Conservation (phyloP, 2,888 invertebrate species). For the Drosophila monieri region DNA sequence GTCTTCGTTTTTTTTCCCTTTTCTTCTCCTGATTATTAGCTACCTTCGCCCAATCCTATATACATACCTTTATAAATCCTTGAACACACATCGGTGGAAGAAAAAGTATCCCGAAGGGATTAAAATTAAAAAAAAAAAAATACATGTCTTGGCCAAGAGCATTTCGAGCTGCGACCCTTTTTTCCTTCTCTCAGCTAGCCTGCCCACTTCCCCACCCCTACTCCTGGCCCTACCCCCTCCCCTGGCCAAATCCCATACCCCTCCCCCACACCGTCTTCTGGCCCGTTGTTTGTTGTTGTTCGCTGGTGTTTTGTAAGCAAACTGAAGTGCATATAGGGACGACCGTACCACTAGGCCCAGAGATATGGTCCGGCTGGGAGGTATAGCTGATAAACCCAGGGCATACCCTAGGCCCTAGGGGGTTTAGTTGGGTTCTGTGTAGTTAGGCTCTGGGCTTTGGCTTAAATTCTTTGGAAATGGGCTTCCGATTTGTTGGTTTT, state of each 20-base stretch:
- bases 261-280: constrained; percentile 38
- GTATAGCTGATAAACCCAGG: constrained; percentile 10
- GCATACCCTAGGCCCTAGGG: constrained; percentile 9
- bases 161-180: constrained; percentile 43
- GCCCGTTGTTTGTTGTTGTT: constrained; percentile 55
- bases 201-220: neutral
- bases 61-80: constrained; percentile 1
- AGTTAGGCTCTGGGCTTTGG: neutral
- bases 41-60: constrained; percentile 55
- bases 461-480: too few species aligned
- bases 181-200: constrained; percentile 8
- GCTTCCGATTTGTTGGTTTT: too few species aligned
- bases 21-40: constrained; percentile 66
- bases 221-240: constrained; percentile 29
- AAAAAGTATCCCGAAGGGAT: constrained; percentile 66
- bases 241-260: constrained; percentile 41
- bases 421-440: neutral
- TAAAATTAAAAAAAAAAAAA: constrained; percentile 38
- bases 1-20: constrained; percentile 11
- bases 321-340: constrained; percentile 58
- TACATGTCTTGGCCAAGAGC: constrained; percentile 29
- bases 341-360: constrained; percentile 32
- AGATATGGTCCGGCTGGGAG: constrained; percentile 46
- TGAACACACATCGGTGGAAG: constrained; percentile 2
- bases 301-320: constrained; percentile 71